Percentiles rank a stretch among this genome's conserved stretches.
Conservation (phyloP, 2,888 invertebrate genomes). For the Spilarctia lutea region DNA sequence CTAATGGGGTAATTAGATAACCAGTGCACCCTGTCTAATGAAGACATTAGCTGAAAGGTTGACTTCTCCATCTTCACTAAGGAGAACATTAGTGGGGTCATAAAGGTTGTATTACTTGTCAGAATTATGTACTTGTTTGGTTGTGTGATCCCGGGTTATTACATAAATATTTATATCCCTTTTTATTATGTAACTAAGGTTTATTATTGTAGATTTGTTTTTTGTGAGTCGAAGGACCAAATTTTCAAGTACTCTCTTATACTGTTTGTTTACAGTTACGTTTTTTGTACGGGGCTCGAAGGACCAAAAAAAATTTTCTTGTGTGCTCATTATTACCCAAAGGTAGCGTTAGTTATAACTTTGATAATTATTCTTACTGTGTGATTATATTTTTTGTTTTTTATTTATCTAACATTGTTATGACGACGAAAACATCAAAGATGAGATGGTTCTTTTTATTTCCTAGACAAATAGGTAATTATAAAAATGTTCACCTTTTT, state of each 20-base stretch:
- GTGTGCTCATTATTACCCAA: background rate
- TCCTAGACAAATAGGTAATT: too few relatives aligned
- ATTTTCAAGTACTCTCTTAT: background rate
- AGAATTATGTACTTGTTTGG: constrained; percentile 2
- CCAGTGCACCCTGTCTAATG: constrained; percentile 14
- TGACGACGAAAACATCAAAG: background rate
- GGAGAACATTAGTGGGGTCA: constrained; percentile 12
- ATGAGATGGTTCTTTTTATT: too few relatives aligned
- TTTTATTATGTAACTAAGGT: background rate
- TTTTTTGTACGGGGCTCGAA: background rate
- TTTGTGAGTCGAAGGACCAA: background rate
- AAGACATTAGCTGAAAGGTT: constrained; percentile 19
- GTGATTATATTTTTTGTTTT: background rate
- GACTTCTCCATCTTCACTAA: constrained; percentile 7
- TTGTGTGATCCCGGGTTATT: background rate
- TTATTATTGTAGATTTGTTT: background rate
- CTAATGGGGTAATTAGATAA: constrained; percentile 20
- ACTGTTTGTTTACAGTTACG: background rate
- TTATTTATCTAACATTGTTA: background rate
- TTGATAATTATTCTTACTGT: background rate
- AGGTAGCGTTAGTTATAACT: background rate
- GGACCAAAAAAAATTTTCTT: background rate
- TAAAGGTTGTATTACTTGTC: constrained; percentile 10
- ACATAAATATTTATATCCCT: background rate
- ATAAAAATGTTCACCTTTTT: too few relatives aligned